A percentile compares a stretch with the other conserved stretches of the same genome.
phyloP scores from a whole-genome alignment of 1,140 invertebrate species.

The Tetramorium alpestre region DNA sequence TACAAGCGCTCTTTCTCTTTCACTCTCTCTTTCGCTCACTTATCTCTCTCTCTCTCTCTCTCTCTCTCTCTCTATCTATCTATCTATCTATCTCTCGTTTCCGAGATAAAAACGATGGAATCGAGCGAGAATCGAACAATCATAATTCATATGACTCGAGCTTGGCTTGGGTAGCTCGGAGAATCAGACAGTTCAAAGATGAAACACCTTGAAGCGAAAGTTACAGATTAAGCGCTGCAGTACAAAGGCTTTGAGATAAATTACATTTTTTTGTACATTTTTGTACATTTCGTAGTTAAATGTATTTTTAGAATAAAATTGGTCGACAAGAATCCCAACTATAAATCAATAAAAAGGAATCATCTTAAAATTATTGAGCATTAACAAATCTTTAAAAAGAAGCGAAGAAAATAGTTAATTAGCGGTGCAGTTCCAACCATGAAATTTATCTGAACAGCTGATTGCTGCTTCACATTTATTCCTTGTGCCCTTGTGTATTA shows the following conservation, averaged over 20 bases:
- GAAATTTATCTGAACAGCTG: neutral
- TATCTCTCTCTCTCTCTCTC: neutral
- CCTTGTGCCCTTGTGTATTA: conserved; percentile 29
- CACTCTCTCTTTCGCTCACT: neutral
- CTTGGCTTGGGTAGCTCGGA: neutral
- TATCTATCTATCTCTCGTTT: neutral
- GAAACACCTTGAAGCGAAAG: conserved; percentile 3
- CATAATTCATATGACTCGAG: conserved; percentile 20
- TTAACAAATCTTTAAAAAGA: neutral
- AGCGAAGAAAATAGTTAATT: neutral
- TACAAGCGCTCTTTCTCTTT: conserved; percentile 22
- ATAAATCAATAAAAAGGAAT: neutral
- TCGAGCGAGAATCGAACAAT: conserved; percentile 29
- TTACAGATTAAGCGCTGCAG: neutral
- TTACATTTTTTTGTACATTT: neutral
- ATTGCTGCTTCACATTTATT: conserved; percentile 19
- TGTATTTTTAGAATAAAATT: neutral
- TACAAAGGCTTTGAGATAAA: neutral
- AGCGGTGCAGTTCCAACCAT: neutral
- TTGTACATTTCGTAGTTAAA: neutral
- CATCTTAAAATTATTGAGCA: neutral
- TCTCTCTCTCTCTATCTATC: too few relatives aligned
- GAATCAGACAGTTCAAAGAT: neutral
- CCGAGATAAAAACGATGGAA: neutral
- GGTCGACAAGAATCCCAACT: neutral